Conservation (phyloP, 92 coral and sea anemone species). For the Heliopora coerulea region DNA sequence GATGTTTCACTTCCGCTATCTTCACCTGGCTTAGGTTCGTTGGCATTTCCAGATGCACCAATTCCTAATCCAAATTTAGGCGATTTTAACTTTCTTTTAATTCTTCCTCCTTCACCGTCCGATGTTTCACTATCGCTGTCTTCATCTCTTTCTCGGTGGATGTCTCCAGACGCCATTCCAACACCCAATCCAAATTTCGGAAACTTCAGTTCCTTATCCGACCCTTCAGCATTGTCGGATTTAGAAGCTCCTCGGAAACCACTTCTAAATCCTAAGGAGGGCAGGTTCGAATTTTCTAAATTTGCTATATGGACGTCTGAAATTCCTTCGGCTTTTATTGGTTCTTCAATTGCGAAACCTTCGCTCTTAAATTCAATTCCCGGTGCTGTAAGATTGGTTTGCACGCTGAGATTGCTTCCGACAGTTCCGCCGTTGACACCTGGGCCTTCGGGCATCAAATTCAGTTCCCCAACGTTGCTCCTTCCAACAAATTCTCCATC, state of each 20-base stretch:
- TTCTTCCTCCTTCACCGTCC: constrained; percentile 40
- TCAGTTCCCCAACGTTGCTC: background rate
- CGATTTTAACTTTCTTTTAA: constrained; percentile 13
- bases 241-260: constrained; percentile 17
- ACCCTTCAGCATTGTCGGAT: constrained; percentile 9
- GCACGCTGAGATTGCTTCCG: background rate
- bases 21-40: background rate
- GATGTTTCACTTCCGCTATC: constrained; percentile 30
- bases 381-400: no score
- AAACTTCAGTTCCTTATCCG: constrained; percentile 21
- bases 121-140: constrained; percentile 41
- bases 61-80: constrained; percentile 11
- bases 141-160: constrained; percentile 1
- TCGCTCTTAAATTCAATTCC: no score
- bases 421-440: background rate
- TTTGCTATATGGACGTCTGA: background rate
- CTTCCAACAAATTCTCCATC: constrained; percentile 10
- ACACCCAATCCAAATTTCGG: constrained; percentile 14
- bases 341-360: no score
- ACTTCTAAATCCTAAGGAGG: constrained; percentile 14
- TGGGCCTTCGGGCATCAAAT: background rate
- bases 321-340: background rate
- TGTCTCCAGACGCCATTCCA: background rate
- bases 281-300: constrained; percentile 1
- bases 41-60: background rate